Evolutionary conservation across 2,888 invertebrate species (phyloP).

Genomic region (Oscheius myriophilus): DNA sequence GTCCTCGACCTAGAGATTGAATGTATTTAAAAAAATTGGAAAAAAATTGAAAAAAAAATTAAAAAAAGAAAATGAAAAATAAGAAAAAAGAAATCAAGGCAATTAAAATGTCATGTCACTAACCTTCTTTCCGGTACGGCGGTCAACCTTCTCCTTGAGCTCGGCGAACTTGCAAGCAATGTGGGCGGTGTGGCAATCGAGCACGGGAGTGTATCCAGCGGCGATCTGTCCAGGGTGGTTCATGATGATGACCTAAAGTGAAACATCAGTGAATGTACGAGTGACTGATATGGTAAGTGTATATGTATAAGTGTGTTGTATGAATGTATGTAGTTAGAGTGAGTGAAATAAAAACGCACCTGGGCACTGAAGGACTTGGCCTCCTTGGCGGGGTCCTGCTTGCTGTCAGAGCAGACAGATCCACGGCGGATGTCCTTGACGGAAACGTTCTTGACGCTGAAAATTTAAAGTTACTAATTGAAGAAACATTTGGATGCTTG

Average conservation of each 20-base stretch:
- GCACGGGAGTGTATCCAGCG: constrained; percentile 97
- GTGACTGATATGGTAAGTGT: no score
- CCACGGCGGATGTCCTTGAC: constrained; percentile 99
- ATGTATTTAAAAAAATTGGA: no score
- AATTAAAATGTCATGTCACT: no score
- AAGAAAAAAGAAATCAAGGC: no score
- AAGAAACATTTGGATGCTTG: no score
- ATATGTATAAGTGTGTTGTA: no score
- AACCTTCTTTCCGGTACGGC: constrained; percentile 86
- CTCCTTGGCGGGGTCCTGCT: constrained; percentile 93
- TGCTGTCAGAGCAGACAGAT: constrained; percentile 96
- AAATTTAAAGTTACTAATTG: no score
- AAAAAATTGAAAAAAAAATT: no score
- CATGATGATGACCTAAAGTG: constrained; percentile 78
- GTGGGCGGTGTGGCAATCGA: constrained; percentile 99
- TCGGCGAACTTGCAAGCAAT: constrained; percentile 99
- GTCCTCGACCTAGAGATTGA: constrained; percentile 71
- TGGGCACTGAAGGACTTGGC: constrained; percentile 94
- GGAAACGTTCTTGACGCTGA: constrained; percentile 96
- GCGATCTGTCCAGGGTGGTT: constrained; percentile 84
- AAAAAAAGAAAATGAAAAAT: no score
- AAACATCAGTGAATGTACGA: neutral
- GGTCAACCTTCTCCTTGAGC: constrained; percentile 93
- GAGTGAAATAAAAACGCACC: constrained; percentile 75
- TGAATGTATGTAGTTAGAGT: no score